Conservation (phyloP, 1,140 invertebrate species). For the Musca vetustissima region DNA sequence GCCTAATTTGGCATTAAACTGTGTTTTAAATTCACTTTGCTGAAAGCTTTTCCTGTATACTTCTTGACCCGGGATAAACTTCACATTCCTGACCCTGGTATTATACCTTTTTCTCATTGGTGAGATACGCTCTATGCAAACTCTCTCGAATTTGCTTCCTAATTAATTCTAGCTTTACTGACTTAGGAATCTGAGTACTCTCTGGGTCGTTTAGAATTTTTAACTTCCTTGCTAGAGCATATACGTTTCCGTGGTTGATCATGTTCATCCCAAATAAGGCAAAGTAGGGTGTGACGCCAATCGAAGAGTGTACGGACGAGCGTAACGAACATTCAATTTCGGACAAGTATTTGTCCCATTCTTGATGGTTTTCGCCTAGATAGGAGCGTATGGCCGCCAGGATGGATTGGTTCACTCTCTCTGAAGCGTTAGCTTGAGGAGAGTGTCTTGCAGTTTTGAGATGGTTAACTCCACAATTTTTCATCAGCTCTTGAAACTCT, state of each 20-base stretch:
- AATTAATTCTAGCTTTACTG: neutral
- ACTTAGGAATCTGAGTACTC: neutral
- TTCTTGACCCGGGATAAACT: neutral
- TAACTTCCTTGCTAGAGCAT: neutral
- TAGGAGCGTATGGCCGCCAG: too few species aligned
- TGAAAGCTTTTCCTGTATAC: neutral
- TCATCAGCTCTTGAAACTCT: too few species aligned
- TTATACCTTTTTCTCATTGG: neutral
- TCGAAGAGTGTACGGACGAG: neutral
- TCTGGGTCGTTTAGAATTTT: neutral
- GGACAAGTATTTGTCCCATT: slow-evolving; percentile 1
- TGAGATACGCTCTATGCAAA: neutral
- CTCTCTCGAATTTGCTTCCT: neutral
- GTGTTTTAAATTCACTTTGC: neutral
- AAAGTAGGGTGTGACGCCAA: neutral
- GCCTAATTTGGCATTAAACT: neutral
- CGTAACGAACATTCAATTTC: neutral
- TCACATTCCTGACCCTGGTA: neutral
- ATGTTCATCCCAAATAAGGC: neutral
- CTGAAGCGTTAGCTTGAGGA: too few species aligned
- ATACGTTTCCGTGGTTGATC: too few species aligned
- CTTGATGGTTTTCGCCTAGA: neutral
- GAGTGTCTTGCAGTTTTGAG: too few species aligned
- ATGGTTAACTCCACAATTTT: too few species aligned
- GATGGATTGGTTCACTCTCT: too few species aligned